These are phyloP conservation scores for Scomber scombrus DNA, from an alignment of 2,113 vertebrate species.

Conservation along the genomic window DNA sequence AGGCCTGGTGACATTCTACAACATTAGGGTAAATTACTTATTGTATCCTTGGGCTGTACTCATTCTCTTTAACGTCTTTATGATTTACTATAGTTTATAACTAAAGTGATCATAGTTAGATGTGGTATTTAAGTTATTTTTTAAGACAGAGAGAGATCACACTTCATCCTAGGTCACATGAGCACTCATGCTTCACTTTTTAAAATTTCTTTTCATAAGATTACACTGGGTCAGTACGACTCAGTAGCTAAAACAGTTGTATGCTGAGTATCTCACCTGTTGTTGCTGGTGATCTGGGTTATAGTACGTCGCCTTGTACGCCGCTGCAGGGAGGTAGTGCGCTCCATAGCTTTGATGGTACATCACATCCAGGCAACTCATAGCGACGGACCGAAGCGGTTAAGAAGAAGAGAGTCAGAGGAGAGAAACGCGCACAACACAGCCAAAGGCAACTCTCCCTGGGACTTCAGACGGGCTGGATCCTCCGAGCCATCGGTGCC, in stretches of 20 bases:
- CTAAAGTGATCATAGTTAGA: too few species aligned
- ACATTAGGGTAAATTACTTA: neutral
- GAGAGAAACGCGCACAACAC: slow-evolving; percentile 48
- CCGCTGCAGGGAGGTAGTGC: slow-evolving; percentile 87
- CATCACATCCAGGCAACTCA: slow-evolving; percentile 97
- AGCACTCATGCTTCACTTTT: neutral
- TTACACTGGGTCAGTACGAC: neutral
- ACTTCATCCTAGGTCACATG: neutral
- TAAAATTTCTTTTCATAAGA: too few species aligned
- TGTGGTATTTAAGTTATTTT: too few species aligned
- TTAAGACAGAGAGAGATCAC: neutral
- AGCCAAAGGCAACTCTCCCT: slow-evolving; percentile 58
- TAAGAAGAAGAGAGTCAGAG: slow-evolving; percentile 56
- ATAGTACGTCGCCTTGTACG: slow-evolving; percentile 87
- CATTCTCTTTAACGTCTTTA: too few species aligned
- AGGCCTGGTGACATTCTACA: neutral
- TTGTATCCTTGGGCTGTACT: too few species aligned
- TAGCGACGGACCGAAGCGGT: slow-evolving; percentile 78
- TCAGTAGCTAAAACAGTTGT: neutral
- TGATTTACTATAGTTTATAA: too few species aligned
- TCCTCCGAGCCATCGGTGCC: slow-evolving; percentile 63
- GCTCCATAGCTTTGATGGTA: slow-evolving; percentile 93
- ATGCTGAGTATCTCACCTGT: slow-evolving; percentile 86
- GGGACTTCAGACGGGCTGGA: slow-evolving; percentile 70
- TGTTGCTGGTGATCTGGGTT: slow-evolving; percentile 87